Evolutionary conservation across 1,140 invertebrate genomes (phyloP).

Genomic region (Aleiodes sp.): DNA sequence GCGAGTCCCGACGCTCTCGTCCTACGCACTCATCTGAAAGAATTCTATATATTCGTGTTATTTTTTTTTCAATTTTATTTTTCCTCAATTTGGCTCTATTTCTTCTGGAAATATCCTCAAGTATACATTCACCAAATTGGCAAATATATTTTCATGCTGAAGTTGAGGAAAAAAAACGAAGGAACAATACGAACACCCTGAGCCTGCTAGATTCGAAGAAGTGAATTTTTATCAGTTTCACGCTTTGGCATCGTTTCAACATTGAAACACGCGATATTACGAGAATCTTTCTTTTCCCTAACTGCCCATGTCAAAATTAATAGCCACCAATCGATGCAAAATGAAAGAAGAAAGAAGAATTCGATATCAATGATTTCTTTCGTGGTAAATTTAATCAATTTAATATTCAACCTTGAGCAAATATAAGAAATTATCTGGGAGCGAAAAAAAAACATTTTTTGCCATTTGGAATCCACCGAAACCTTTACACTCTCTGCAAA

Average conservation of each 20-base stretch:
- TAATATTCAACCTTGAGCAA: too few species aligned
- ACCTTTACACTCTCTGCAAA: constrained; percentile 41
- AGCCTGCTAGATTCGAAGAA: constrained; percentile 25
- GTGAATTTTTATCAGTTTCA: constrained; percentile 35
- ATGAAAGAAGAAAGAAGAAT: background rate
- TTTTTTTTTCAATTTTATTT: background rate
- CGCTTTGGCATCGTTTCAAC: constrained; percentile 51
- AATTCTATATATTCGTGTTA: too few species aligned
- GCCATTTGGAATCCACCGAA: constrained; percentile 34
- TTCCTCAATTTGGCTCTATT: background rate
- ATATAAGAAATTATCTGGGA: too few species aligned
- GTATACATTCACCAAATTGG: background rate
- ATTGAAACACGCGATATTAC: constrained; percentile 44
- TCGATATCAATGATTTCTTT: background rate
- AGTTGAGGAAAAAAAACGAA: background rate
- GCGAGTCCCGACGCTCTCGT: constrained; percentile 30
- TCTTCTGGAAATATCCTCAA: background rate
- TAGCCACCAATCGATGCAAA: background rate
- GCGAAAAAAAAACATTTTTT: too few species aligned
- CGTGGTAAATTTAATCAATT: background rate
- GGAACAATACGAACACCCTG: background rate
- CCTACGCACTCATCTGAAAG: constrained; percentile 23
- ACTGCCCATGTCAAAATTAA: background rate
- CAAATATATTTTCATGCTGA: background rate
- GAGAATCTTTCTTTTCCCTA: constrained; percentile 44